Conservation (phyloP, 2,888 invertebrate genomes). For the Anodontia alba region DNA sequence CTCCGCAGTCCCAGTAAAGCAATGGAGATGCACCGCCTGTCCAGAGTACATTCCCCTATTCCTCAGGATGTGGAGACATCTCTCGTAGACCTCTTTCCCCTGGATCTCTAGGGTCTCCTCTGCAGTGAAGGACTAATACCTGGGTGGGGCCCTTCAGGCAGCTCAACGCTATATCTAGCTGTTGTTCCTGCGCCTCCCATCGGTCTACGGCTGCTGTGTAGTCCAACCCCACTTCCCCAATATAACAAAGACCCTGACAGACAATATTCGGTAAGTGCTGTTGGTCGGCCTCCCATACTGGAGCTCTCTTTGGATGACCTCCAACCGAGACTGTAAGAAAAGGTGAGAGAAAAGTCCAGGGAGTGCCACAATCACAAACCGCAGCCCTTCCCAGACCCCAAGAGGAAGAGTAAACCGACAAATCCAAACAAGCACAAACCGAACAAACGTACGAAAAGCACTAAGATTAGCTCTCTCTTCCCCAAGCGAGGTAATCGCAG, state of each 20-base stretch:
- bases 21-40: conserved; percentile 31
- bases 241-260: not conserved
- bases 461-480: too few species aligned
- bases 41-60: not conserved
- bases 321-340: not conserved
- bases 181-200: conserved; percentile 13
- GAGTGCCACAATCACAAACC: too few species aligned
- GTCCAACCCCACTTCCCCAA: conserved; percentile 36
- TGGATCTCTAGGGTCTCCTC: conserved; percentile 25
- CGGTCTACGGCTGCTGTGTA: conserved; percentile 16
- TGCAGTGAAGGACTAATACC: conserved; percentile 35
- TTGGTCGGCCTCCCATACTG: not conserved
- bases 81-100: conserved; percentile 38
- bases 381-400: too few species aligned
- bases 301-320: conserved; percentile 17
- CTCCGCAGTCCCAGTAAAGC: conserved; percentile 28
- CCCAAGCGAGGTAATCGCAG: too few species aligned
- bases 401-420: too few species aligned
- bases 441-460: too few species aligned
- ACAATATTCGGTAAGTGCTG: not conserved
- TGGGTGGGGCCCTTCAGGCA: conserved; percentile 15
- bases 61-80: conserved; percentile 26
- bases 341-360: too few species aligned
- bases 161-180: conserved; percentile 17
- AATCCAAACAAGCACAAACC: too few species aligned